These are phyloP conservation scores for Belgica antarctica DNA, from an alignment of 2,888 invertebrate genomes.

Conservation along the genomic window DNA sequence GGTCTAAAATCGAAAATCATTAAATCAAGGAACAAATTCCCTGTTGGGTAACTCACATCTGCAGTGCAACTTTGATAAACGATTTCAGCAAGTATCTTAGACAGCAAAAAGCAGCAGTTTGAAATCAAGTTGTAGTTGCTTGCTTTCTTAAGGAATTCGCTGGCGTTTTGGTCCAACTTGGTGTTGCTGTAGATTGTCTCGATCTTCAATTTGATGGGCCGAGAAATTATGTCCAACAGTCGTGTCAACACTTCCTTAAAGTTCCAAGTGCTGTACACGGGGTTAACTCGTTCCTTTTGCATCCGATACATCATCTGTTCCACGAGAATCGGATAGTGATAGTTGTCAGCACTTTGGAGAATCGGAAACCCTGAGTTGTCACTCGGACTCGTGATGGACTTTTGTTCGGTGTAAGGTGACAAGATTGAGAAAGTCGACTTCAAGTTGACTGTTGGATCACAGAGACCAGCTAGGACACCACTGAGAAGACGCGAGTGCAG, in stretches of 20 bases:
- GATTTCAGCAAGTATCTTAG: constrained; percentile 83
- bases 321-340: constrained; percentile 73
- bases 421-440: constrained; percentile 73
- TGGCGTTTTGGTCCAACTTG: constrained; percentile 51
- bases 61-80: constrained; percentile 75
- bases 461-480: constrained; percentile 81
- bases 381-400: constrained; percentile 62
- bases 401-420: constrained; percentile 54
- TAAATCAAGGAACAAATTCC: constrained; percentile 2
- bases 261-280: constrained; percentile 54
- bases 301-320: constrained; percentile 75
- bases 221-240: constrained; percentile 75
- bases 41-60: constrained; percentile 58
- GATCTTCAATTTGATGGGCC: constrained; percentile 65
- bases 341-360: constrained; percentile 66
- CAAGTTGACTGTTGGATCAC: constrained; percentile 71
- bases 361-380: constrained; percentile 68
- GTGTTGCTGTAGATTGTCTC: constrained; percentile 52
- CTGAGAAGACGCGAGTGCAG: constrained; percentile 62
- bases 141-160: constrained; percentile 50
- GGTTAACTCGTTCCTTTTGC: constrained; percentile 56
- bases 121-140: constrained; percentile 60
- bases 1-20: constrained; percentile 48
- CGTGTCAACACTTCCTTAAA: constrained; percentile 80
- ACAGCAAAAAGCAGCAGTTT: constrained; percentile 73